phyloP scores from a whole-genome alignment of 2,113 vertebrate species.

The Castor canadensis region DNA sequence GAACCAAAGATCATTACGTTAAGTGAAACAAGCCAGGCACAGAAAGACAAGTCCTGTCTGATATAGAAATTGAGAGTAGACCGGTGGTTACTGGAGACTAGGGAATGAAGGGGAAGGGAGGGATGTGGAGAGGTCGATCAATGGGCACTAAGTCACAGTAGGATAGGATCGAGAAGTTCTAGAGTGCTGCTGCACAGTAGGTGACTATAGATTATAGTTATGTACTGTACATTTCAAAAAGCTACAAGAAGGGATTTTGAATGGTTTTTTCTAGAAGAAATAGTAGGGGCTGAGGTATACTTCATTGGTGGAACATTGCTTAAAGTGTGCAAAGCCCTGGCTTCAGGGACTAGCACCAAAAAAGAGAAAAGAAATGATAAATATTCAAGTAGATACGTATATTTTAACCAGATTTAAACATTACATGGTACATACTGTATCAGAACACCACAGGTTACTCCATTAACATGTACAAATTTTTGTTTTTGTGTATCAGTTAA shows the following conservation, averaged over 20 bases:
- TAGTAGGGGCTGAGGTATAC: too few species aligned
- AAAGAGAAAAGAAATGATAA: background rate
- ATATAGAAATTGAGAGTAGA: background rate
- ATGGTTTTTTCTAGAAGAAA: background rate
- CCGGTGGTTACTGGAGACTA: background rate
- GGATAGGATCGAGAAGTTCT: background rate
- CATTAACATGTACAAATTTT: background rate
- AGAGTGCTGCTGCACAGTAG: background rate
- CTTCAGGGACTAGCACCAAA: background rate
- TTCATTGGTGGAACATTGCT: too few species aligned
- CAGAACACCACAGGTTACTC: too few species aligned
- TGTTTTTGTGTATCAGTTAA: background rate
- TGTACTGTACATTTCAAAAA: background rate
- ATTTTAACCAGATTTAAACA: background rate
- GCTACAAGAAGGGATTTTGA: background rate
- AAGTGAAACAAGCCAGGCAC: background rate
- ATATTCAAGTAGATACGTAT: background rate
- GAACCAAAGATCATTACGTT: background rate
- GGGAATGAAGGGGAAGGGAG: background rate
- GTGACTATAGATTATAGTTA: background rate
- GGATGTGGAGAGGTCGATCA: background rate
- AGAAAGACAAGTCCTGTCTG: background rate
- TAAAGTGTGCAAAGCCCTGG: background rate
- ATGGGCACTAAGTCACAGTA: background rate
- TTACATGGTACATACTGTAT: background rate